Base-by-base conservation (phyloP, 1,140 invertebrate species). In the Bombus huntii region DNA sequence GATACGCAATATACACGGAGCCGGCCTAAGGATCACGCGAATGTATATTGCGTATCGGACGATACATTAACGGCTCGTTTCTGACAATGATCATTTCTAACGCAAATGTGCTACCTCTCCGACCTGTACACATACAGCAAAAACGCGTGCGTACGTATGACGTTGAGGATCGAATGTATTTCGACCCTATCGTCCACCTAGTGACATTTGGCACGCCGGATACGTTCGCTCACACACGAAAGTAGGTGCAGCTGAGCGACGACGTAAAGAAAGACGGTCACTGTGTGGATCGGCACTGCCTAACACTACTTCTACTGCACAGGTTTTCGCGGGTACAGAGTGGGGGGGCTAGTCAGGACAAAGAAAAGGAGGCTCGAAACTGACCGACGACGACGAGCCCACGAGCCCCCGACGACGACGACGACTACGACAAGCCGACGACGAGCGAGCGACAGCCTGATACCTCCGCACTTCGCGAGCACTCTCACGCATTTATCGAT, bases 401-500 rank as follows among this genome's bases (percentile, higher is more conserved):
- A 83, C 85, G 80, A 86, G 80, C 81, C 85, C 85, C 81, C 72
- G 28, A 62, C 59, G 59, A 62, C 72, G 80, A 83, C 73, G 78
- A 65, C 75, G 71, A 89, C 66, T 75, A 75, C 85, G 77, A 89
- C 86, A 79, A 88, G 85, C 92, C 91, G 89, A 91, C 91, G 89
- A 91, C 88, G 92, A 90, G 89, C 91, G 89, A 92, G 89, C 91
- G 90, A 93, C 89, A 92, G 91, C 89, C 87, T 91, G 86, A 44
- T 87, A 93, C 90, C 91, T 93, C 93, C 91, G 88, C 92, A 92
- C 92, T 93, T 93, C 91, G 92, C 93, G 91, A 94, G 91, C 91
- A 94, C 93, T 93, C 94, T 93, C 93, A 94, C 93, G 93, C 93
- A 93, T 94, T 95, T 94, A 94, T 94, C 94, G 93, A 95, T 94